These are phyloP conservation scores for Enteromius treurensis DNA, from an alignment of 2,797 vertebrate genomes.

Conservation along the genomic window DNA sequence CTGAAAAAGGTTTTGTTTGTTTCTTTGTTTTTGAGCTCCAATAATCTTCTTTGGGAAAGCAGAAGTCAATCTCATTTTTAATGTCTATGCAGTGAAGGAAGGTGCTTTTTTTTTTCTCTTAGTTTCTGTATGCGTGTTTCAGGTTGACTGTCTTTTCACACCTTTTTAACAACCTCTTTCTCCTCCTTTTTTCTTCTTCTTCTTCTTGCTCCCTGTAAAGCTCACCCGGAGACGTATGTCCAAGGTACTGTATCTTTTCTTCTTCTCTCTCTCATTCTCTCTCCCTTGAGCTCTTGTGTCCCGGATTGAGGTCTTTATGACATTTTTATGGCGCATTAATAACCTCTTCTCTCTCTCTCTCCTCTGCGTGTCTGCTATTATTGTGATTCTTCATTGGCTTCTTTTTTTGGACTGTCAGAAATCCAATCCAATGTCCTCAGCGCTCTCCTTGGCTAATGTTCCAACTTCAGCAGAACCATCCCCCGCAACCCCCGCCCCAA, in stretches of 20 bases:
- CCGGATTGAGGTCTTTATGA: constrained; percentile 53
- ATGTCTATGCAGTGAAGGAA: constrained; percentile 3
- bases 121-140: constrained; percentile 13
- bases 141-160: constrained; percentile 33
- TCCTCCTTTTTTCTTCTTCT: constrained; percentile 61
- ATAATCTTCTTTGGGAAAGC: background rate
- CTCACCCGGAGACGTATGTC: constrained; percentile 96
- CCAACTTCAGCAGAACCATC: constrained; percentile 46
- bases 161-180: constrained; percentile 76
- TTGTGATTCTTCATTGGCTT: constrained; percentile 53
- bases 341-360: constrained; percentile 48
- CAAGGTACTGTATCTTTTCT: constrained; percentile 95
- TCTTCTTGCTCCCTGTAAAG: constrained; percentile 66
- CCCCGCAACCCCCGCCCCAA: background rate
- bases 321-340: constrained; percentile 55
- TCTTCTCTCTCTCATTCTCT: constrained; percentile 51
- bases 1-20: background rate
- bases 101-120: background rate
- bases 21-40: constrained; percentile 5
- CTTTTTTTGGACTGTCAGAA: constrained; percentile 60
- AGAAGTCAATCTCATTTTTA: constrained; percentile 52
- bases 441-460: constrained; percentile 58
- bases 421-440: constrained; percentile 55
- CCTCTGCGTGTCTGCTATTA: constrained; percentile 52
- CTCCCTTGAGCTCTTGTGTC: constrained; percentile 50